Conservation (phyloP, 2,888 invertebrate species). For the Cantharis flavilabris region DNA sequence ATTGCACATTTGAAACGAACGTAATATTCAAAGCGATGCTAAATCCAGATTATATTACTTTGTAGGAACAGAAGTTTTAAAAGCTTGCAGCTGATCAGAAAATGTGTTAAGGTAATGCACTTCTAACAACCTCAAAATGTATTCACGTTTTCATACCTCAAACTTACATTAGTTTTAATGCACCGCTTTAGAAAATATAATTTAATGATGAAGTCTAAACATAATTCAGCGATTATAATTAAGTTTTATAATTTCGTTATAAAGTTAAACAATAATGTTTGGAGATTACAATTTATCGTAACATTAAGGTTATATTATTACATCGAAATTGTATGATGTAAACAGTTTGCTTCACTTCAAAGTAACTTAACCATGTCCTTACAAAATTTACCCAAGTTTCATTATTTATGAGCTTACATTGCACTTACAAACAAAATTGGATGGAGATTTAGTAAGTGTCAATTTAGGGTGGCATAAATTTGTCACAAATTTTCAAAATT, state of each 20-base stretch:
- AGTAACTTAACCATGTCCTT: neutral
- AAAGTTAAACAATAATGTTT: neutral
- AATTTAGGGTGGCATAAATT: constrained; percentile 3
- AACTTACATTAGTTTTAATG: neutral
- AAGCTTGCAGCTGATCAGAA: constrained; percentile 2
- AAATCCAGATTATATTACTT: constrained; percentile 17
- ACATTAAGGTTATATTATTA: neutral
- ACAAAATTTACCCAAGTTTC: constrained; percentile 2
- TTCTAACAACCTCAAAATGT: neutral
- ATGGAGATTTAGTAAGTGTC: neutral
- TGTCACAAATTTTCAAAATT: neutral
- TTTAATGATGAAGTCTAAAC: neutral
- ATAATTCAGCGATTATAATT: neutral
- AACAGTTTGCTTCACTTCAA: neutral
- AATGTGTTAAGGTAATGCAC: neutral
- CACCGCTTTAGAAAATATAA: neutral
- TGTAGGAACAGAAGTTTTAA: constrained; percentile 8
- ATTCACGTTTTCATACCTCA: neutral
- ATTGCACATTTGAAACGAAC: neutral
- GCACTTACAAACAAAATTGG: neutral
- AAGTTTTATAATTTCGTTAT: neutral
- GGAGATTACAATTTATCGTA: neutral
- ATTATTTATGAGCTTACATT: constrained; percentile 5
- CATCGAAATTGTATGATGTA: neutral
- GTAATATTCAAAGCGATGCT: neutral